These are phyloP conservation scores for Urocolius indicus DNA, from an alignment of 2,113 vertebrate genomes.

Conservation along the genomic window DNA sequence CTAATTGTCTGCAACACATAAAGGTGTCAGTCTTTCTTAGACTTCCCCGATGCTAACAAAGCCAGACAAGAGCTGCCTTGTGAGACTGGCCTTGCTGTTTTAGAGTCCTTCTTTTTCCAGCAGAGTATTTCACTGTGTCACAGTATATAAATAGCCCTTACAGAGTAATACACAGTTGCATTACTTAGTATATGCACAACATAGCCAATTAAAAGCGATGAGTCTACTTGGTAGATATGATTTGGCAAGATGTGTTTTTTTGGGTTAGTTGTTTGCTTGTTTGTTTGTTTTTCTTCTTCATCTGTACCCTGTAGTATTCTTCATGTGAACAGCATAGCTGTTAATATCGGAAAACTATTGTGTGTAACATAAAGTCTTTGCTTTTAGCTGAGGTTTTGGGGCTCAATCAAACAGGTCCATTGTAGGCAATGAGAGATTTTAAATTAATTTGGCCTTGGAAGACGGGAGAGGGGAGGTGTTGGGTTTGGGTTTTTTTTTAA, in stretches of 20 bases:
- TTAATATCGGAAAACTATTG: not conserved
- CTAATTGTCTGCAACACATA: slow-evolving; percentile 64
- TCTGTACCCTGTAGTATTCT: not conserved
- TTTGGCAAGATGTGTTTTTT: slow-evolving; percentile 5
- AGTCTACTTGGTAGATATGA: slow-evolving; percentile 49
- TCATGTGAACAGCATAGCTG: not conserved
- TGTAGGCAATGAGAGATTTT: not conserved
- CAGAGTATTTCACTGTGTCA: slow-evolving; percentile 50
- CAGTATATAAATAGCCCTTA: slow-evolving; percentile 22
- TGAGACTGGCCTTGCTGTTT: slow-evolving; percentile 12
- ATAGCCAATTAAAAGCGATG: slow-evolving; percentile 42
- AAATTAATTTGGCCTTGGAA: not conserved
- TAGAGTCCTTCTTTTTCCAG: not conserved
- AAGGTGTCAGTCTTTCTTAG: slow-evolving; percentile 59
- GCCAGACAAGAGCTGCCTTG: slow-evolving; percentile 65
- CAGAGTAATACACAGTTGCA: not conserved
- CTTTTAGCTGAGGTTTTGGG: not conserved
- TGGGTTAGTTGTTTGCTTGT: not conserved
- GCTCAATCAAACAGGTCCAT: accelerated
- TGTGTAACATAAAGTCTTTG: accelerated
- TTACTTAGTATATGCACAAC: slow-evolving; percentile 4
- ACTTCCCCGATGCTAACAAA: slow-evolving; percentile 61
- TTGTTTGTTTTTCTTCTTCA: not conserved
- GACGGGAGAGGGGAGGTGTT: accelerated
- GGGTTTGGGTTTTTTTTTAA: not conserved